Evolutionary conservation across 53 echinoderm and acorn worm species (phyloP), one percentile per base, ranked within the genome.

Genomic region (Holothuria leucospilota): DNA sequence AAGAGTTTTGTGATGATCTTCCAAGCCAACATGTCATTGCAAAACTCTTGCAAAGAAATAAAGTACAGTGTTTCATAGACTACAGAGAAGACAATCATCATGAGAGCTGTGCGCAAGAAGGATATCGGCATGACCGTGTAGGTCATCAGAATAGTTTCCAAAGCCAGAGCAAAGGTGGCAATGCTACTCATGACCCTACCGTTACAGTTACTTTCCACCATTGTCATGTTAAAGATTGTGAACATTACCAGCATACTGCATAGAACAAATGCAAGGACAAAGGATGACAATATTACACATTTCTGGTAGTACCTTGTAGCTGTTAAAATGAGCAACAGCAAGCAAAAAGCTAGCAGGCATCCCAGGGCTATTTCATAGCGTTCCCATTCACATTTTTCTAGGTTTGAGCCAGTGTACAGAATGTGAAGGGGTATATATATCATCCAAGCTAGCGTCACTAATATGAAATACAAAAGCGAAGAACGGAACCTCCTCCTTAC

Each of bases 121-220:
- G 99, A 95, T 88, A 99, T 86, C 0, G 99, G 95, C 78, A 99
- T 90, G 81, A 99, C 92, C 0, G 99, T 99, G 86, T 99, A 99
- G 80, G 93, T 99, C 94, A 99, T 95, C 1, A 99, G 92, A 41
- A 95, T 93, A 0, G 91, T 99, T 71, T 99, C 99, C 59, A 99
- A 89, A 61, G 94, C 95, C 51, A 99, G 56, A 8, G 94, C 95
- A 29, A 99, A 99, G 0, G 95, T 99, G 24, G 95, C 95, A 38
- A 99, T 93, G 41, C 86, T 94, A 68, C 99, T 99, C 87, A 93
- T 94, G 8, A 88, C 88, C 65, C 56, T 52, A 16, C 80, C 81
- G 38, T 81, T 69, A 59, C 90, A 88, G 10, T 29, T 59, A 12
- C 23, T 68, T 29, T 25, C 18, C 4, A 15, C 51, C 6, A 53